These are phyloP conservation scores for Thalpophila matura DNA, from an alignment of 2,888 invertebrate genomes.

Conservation along the genomic window DNA sequence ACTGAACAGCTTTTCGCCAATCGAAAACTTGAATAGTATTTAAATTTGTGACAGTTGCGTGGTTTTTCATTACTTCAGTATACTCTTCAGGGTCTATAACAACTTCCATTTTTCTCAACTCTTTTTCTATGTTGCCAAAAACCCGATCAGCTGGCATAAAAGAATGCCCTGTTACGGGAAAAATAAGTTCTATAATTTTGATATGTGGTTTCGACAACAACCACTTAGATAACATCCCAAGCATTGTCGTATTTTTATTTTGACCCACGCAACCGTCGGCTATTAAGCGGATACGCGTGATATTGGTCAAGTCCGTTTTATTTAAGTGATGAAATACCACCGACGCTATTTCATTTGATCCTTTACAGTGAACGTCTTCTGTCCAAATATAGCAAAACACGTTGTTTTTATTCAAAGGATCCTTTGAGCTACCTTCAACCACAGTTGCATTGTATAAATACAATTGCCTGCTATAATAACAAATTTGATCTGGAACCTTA, in stretches of 20 bases:
- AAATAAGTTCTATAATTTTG: constrained; percentile 51
- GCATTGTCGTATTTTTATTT: constrained; percentile 58
- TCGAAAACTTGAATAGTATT: constrained; percentile 24
- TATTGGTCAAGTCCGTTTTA: too few species aligned
- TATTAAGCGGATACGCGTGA: too few species aligned
- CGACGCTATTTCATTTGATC: constrained; percentile 6
- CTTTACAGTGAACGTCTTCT: constrained; percentile 8
- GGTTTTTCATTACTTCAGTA: constrained; percentile 38
- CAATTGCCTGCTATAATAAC: constrained; percentile 46
- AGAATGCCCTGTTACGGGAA: constrained; percentile 56
- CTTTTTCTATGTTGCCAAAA: constrained; percentile 53
- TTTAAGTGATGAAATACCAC: too few species aligned
- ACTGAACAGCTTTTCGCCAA: constrained; percentile 40
- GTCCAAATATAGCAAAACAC: constrained; percentile 37
- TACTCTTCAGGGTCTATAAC: constrained; percentile 44
- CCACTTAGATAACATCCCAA: constrained; percentile 55
- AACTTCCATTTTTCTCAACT: constrained; percentile 47
- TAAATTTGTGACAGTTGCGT: constrained; percentile 35
- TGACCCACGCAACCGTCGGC: constrained; percentile 63
- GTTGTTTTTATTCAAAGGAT: constrained; percentile 55
- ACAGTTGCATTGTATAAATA: constrained; percentile 56
- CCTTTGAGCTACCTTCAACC: constrained; percentile 24
- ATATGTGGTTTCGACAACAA: constrained; percentile 37
- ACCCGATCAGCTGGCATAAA: constrained; percentile 48
- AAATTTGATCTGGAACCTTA: constrained; percentile 60